These are phyloP conservation scores for Mus spicilegus DNA, from an alignment of 2,113 vertebrate species.

Conservation along the genomic window DNA sequence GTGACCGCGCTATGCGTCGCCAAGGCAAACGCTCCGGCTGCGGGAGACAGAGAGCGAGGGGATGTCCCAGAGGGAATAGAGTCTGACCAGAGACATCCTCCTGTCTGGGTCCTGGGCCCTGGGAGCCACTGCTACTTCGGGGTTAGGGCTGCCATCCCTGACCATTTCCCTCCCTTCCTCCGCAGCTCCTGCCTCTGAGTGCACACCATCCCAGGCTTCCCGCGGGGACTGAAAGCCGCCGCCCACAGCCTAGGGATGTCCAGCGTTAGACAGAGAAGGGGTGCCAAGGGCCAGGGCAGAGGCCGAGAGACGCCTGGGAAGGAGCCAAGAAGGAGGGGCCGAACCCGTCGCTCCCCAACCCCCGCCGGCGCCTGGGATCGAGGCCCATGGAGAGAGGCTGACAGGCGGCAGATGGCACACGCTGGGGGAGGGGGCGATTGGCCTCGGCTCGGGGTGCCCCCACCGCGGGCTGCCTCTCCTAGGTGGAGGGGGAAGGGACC, in stretches of 20 bases:
- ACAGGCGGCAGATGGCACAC: constrained; percentile 84
- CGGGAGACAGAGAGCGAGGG: not conserved
- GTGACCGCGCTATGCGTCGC: not conserved
- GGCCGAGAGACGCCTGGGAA: constrained; percentile 75
- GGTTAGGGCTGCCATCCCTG: not conserved
- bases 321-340: constrained; percentile 74
- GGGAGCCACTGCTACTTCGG: not conserved
- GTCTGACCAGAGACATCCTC: not conserved
- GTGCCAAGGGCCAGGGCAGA: constrained; percentile 74
- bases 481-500: constrained; percentile 52
- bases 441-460: constrained; percentile 78
- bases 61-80: not conserved
- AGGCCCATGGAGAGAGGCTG: constrained; percentile 79
- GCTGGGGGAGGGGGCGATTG: constrained; percentile 77
- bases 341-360: constrained; percentile 69
- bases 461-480: constrained; percentile 70
- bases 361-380: constrained; percentile 81
- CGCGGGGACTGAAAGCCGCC: not conserved
- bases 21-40: not conserved
- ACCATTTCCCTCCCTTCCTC: not conserved
- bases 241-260: constrained; percentile 2
- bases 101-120: not conserved
- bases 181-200: not conserved
- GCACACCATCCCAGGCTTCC: constrained; percentile 18
- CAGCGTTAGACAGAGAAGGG: not conserved